phyloP scores from a whole-genome alignment of 2,113 vertebrate species.

The Aspiorhynchus laticeps region DNA sequence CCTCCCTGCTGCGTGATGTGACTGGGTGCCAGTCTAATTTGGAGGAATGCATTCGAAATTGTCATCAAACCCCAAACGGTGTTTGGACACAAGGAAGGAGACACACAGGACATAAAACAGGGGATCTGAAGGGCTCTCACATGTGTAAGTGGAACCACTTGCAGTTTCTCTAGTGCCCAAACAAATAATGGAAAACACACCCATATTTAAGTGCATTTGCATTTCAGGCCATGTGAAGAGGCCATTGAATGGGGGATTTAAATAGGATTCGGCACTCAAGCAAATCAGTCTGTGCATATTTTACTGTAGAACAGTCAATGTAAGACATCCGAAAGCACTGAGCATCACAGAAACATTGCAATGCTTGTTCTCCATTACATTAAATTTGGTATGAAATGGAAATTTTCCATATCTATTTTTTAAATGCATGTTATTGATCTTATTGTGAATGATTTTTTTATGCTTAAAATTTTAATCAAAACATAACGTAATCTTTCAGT shows the following conservation, averaged over 20 bases:
- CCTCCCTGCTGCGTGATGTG: background rate
- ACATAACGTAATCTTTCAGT: background rate
- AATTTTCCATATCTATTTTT: background rate
- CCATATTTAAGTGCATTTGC: constrained; percentile 47
- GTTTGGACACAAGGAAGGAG: constrained; percentile 22
- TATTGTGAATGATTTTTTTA: background rate
- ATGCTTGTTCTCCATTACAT: background rate
- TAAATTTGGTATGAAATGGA: background rate
- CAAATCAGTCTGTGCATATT: constrained; percentile 27
- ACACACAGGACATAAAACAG: constrained; percentile 53
- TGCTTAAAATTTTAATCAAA: background rate
- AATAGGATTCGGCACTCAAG: constrained; percentile 51
- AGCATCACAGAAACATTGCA: background rate
- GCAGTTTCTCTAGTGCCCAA: constrained; percentile 51
- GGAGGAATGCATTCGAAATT: constrained; percentile 38
- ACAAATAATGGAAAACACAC: constrained; percentile 59
- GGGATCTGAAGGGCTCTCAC: constrained; percentile 59
- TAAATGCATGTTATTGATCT: background rate
- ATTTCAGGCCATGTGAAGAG: constrained; percentile 48
- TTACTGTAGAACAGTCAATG: background rate
- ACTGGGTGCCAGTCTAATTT: constrained; percentile 20
- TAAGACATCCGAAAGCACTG: background rate
- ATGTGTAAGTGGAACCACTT: constrained; percentile 55
- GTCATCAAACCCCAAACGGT: constrained; percentile 13
- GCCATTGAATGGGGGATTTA: constrained; percentile 47